Evolutionary conservation across 64 coral and sea anemone species (phyloP).

Genomic region (Pachyseris speciosa): DNA sequence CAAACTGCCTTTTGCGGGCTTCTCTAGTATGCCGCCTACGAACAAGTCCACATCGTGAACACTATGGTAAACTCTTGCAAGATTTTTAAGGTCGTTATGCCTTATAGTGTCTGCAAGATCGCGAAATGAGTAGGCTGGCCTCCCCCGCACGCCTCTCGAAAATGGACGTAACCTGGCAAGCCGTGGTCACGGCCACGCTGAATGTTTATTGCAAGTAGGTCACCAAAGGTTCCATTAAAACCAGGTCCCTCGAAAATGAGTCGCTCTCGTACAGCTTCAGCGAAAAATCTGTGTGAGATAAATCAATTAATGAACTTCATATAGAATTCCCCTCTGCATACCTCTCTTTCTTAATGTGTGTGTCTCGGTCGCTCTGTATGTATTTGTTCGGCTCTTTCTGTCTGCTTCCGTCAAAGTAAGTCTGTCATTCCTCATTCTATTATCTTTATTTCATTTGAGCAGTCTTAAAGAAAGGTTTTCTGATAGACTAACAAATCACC

Average conservation of each 20-base stretch:
- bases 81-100: background rate
- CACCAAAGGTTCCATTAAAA: background rate
- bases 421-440: too few species aligned
- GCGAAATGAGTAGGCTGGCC: too few species aligned
- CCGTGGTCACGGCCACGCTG: constrained; percentile 77
- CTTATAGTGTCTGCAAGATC: background rate
- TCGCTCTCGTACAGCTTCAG: background rate
- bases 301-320: too few species aligned
- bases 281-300: background rate
- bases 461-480: too few species aligned
- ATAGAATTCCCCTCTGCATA: too few species aligned
- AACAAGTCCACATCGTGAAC: constrained; percentile 67
- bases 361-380: too few species aligned
- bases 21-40: constrained; percentile 40
- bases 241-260: background rate
- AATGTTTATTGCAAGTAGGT: constrained; percentile 68
- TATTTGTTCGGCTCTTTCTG: too few species aligned
- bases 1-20: background rate
- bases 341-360: too few species aligned
- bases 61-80: background rate
- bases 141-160: background rate
- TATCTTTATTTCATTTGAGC: too few species aligned
- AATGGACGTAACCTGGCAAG: constrained; percentile 49
- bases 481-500: too few species aligned
- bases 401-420: too few species aligned